Base-by-base conservation (phyloP, 2,888 invertebrate species). In the Endotricha flammealis region DNA sequence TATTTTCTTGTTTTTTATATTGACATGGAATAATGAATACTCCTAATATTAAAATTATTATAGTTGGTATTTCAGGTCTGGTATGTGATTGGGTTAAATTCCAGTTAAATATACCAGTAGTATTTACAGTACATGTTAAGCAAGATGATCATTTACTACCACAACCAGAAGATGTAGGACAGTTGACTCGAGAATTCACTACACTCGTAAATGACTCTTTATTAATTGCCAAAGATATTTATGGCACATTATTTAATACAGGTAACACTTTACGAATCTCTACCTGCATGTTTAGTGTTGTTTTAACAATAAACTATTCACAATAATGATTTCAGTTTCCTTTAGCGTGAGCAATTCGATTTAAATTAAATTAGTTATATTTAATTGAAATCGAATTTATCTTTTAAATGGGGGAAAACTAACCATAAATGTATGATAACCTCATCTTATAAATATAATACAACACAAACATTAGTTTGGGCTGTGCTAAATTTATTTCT, bases 61-160 rank as follows among this genome's bases (percentile, higher is more conserved):
- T 56, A 81, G 82, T 68, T 50, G 80, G 80, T 39, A 53, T 58
- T 40, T 55, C 70, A 42, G 82, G 85, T 8, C 80, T 71, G 41
- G 58, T 64, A 50, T 78, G 83, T 13, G 83, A 86, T 42, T 86
- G 82, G 82, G 78, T 83, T 2, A 85, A 86, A 44, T 53, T 43
- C 7, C 67, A 68, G 36, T 52, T 83, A 29, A 85, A 85, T 43
- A 60, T 71, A 14, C 85, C 85, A 1, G 37, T 83, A 25, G 85
- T 86, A 0, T 75, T 63, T 34, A 80, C 82, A 33, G 41, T 76
- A 6, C 65, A 75, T 32, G 46, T 83, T 55, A 64, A 72, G 38
- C 29, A 60, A 40, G 39, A 53, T 32, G 39, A 62, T 11, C 45
- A 60, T 22, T 42, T 68, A 25, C 42, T 73, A 1, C 76, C 73